Conservation (phyloP, 2,113 vertebrate genomes). For the Zosterops borbonicus region DNA sequence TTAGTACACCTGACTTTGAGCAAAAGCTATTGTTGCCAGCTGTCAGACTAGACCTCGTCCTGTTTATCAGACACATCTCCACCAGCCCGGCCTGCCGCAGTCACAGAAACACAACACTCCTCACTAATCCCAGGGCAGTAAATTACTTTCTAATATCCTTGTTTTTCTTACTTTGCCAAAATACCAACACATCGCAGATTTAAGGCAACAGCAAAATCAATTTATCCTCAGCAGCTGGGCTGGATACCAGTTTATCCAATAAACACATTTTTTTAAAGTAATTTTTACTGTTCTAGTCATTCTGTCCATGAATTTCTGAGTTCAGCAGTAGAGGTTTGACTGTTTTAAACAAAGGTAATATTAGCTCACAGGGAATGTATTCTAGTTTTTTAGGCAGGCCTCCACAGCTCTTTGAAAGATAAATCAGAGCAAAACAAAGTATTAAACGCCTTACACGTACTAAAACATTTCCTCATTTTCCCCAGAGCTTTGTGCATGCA, state of each 20-base stretch:
- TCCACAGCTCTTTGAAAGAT: slow-evolving; percentile 13
- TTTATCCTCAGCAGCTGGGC: slow-evolving; percentile 23
- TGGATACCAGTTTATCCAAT: background rate
- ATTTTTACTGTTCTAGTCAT: slow-evolving; percentile 14
- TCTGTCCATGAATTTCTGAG: background rate
- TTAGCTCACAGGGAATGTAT: background rate
- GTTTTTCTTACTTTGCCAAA: slow-evolving; percentile 58
- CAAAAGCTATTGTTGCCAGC: slow-evolving; percentile 59
- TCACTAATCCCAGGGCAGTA: slow-evolving; percentile 17
- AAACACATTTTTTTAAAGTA: background rate
- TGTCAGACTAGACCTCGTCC: slow-evolving; percentile 70
- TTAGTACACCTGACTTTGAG: slow-evolving; percentile 68
- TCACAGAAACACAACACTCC: slow-evolving; percentile 12
- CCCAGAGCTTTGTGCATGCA: background rate
- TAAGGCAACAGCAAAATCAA: slow-evolving; percentile 49
- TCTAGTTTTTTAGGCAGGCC: background rate
- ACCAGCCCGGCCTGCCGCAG: slow-evolving; percentile 25
- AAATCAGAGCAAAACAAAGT: slow-evolving; percentile 24
- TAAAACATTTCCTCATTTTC: slow-evolving; percentile 9
- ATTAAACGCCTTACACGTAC: background rate
- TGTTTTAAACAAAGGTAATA: slow-evolving; percentile 14
- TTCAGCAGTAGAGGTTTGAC: background rate
- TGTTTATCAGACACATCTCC: slow-evolving; percentile 67
- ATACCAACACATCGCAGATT: slow-evolving; percentile 48
- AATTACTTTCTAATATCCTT: slow-evolving; percentile 61